Conservation (phyloP, 1,140 invertebrate genomes). For the Andricus grossulariae region DNA sequence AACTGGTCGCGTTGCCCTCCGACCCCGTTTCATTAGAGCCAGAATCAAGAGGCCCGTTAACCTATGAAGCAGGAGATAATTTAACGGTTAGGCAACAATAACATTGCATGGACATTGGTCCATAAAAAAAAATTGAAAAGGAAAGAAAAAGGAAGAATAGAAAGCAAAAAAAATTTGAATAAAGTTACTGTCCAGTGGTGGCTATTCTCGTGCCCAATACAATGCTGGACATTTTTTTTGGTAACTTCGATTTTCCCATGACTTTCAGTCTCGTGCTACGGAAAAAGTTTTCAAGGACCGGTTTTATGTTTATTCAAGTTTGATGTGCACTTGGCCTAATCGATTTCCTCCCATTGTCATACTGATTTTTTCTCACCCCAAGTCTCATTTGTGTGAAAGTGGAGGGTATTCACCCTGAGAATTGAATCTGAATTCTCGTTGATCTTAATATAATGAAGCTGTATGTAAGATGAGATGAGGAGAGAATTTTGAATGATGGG, state of each 20-base stretch:
- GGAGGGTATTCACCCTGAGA: constrained; percentile 3
- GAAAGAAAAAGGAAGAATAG: too few species aligned
- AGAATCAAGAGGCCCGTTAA: not conserved
- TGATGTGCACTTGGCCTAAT: not conserved
- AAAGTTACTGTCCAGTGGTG: too few species aligned
- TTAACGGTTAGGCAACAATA: too few species aligned
- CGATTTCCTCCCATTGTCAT: not conserved
- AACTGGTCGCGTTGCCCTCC: constrained; percentile 3
- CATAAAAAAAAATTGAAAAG: too few species aligned
- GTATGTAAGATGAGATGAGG: not conserved
- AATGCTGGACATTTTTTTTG: too few species aligned
- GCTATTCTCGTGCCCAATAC: too few species aligned
- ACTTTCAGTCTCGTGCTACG: too few species aligned
- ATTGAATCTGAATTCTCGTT: not conserved
- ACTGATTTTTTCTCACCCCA: not conserved
- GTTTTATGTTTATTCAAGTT: too few species aligned
- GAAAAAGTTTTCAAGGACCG: too few species aligned
- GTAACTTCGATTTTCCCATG: too few species aligned
- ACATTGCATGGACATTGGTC: too few species aligned
- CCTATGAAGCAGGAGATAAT: not conserved
- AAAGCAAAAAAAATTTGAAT: too few species aligned
- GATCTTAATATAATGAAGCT: not conserved
- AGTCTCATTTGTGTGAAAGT: not conserved
- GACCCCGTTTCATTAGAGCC: constrained; percentile 4
- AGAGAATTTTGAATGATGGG: not conserved